These are phyloP conservation scores for Lasioglossum baleicum DNA, from an alignment of 1,140 invertebrate species.

Conservation along the genomic window DNA sequence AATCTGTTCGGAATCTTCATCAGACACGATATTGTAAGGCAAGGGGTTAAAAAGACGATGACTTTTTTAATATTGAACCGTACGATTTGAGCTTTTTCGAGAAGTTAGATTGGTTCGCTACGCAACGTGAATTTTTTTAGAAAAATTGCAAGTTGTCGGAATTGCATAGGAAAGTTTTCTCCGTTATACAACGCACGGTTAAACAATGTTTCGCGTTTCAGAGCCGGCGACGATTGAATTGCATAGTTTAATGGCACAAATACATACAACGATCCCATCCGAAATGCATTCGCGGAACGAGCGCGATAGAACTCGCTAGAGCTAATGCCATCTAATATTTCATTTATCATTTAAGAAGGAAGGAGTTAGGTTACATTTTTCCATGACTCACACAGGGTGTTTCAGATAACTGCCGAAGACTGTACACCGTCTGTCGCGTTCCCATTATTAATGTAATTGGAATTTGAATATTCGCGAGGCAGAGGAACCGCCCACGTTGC, in stretches of 20 bases:
- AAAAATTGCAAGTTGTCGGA: too few species aligned
- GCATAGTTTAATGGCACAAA: not conserved
- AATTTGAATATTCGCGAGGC: not conserved
- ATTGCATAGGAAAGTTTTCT: too few species aligned
- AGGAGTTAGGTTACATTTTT: constrained; percentile 9
- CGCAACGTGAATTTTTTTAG: too few species aligned
- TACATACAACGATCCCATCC: not conserved
- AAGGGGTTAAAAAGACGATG: too few species aligned
- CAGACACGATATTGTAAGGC: too few species aligned
- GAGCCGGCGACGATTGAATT: too few species aligned
- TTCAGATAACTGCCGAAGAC: not conserved
- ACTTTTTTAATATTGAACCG: too few species aligned
- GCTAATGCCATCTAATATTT: constrained; percentile 19
- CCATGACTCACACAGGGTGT: not conserved
- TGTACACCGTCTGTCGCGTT: not conserved
- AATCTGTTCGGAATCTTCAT: too few species aligned
- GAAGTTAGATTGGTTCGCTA: too few species aligned
- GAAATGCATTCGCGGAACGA: not conserved
- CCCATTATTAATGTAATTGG: not conserved
- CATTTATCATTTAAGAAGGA: constrained; percentile 12
- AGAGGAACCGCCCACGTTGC: not conserved
- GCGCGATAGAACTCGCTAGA: not conserved
- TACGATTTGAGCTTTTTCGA: too few species aligned
- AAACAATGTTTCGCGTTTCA: too few species aligned
- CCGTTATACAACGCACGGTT: too few species aligned